phyloP scores from a whole-genome alignment of 1,140 invertebrate genomes.

The Saxidomus purpurata region DNA sequence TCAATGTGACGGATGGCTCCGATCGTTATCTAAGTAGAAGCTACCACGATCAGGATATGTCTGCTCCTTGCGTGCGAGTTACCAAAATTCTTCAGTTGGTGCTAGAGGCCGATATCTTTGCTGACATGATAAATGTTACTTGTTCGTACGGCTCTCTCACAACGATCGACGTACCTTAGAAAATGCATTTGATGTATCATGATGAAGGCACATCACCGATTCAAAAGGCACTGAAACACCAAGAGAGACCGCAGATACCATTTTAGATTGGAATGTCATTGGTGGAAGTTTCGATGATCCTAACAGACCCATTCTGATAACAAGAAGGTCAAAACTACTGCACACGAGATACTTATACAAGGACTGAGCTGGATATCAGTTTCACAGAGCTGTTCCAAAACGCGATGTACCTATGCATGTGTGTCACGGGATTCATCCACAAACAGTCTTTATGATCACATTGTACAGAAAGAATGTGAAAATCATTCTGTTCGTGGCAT shows the following conservation, averaged over 20 bases:
- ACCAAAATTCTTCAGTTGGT: neutral
- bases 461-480: too few species aligned
- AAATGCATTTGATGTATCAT: neutral
- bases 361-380: neutral
- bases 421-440: neutral
- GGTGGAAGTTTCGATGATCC: neutral
- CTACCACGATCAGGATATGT: neutral
- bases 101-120: too few species aligned
- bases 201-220: neutral
- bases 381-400: neutral
- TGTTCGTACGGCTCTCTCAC: neutral
- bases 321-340: neutral
- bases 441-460: neutral
- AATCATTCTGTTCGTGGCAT: neutral
- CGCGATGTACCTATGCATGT: neutral
- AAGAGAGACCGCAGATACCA: neutral
- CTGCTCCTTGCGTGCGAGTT: neutral
- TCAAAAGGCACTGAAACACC: neutral
- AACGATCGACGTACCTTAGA: neutral
- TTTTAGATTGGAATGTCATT: neutral
- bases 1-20: neutral
- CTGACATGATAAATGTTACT: neutral
- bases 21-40: neutral
- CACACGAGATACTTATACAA: neutral
- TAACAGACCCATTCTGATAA: neutral